Evolutionary conservation across 1,140 invertebrate species (phyloP).

Genomic region (Micrasema longulum): DNA sequence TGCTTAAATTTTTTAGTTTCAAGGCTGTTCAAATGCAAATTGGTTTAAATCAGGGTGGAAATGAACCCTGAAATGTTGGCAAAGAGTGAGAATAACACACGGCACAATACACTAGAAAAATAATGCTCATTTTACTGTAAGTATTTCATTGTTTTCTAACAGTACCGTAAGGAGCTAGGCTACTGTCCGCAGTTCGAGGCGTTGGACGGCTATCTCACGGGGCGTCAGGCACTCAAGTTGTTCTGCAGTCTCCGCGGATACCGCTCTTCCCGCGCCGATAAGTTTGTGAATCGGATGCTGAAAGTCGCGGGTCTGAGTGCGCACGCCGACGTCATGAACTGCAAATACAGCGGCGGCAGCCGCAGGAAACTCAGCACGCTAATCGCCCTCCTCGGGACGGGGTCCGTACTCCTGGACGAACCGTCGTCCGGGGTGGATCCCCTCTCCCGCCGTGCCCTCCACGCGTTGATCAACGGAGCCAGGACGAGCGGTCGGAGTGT

Average conservation of each 20-base stretch:
- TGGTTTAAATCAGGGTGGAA: no score
- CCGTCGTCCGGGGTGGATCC: conserved; percentile 81
- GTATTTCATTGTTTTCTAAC: no score
- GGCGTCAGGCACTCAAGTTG: conserved; percentile 80
- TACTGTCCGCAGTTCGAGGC: conserved; percentile 91
- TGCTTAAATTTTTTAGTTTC: no score
- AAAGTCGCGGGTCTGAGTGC: not conserved
- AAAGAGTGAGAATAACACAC: no score
- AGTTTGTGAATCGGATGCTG: conserved; percentile 32
- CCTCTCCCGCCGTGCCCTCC: conserved; percentile 69
- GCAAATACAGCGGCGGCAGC: conserved; percentile 76
- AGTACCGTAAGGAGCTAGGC: conserved; percentile 65
- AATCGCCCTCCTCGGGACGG: conserved; percentile 79
- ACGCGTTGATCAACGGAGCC: conserved; percentile 62
- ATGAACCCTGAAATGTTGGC: no score
- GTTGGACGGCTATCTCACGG: conserved; percentile 83
- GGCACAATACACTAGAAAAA: no score
- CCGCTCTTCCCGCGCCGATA: conserved; percentile 44
- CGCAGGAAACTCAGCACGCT: conserved; percentile 85
- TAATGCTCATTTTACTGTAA: no score
- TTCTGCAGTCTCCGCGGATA: conserved; percentile 83
- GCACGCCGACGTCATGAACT: not conserved
- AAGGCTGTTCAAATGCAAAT: no score
- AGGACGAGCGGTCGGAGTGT: conserved; percentile 58
- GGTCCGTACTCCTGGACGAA: conserved; percentile 77